Percentiles rank a stretch among this genome's conserved stretches.
Conservation (phyloP, 2,888 invertebrate species). For the Loripinus fragilis region DNA sequence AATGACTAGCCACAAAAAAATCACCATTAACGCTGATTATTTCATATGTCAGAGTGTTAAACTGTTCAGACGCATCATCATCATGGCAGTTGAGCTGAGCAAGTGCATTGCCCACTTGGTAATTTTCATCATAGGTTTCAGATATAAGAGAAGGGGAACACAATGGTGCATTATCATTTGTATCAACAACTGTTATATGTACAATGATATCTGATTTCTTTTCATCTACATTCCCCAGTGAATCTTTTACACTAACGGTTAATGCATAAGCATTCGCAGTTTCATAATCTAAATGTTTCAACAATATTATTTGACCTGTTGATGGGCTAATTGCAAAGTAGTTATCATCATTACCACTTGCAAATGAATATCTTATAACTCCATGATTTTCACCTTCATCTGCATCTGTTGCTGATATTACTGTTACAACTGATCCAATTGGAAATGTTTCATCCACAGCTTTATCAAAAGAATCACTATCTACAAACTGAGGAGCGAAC, state of each 20-base stretch:
- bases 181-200: constrained; percentile 93
- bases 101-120: constrained; percentile 92
- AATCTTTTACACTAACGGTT: constrained; percentile 53
- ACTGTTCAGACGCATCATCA: constrained; percentile 59
- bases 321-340: constrained; percentile 50
- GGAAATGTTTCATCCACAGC: constrained; percentile 61
- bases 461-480: constrained; percentile 43
- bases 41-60: constrained; percentile 45
- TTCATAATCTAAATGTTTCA: constrained; percentile 52
- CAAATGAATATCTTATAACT: constrained; percentile 41
- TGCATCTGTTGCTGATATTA: constrained; percentile 56
- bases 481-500: constrained; percentile 59
- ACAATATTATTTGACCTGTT: constrained; percentile 50
- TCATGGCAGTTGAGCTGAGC: constrained; percentile 89
- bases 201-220: constrained; percentile 89
- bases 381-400: constrained; percentile 59
- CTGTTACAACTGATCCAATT: constrained; percentile 41
- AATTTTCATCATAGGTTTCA: constrained; percentile 76
- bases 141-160: constrained; percentile 63
- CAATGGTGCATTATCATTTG: constrained; percentile 87
- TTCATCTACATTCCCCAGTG: constrained; percentile 48
- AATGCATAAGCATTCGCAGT: constrained; percentile 35
- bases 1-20: constrained; percentile 36
- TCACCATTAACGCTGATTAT: constrained; percentile 59
- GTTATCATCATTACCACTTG: constrained; percentile 37